These are phyloP conservation scores for Brachylomia viminalis DNA, from an alignment of 2,888 invertebrate species.

Conservation along the genomic window DNA sequence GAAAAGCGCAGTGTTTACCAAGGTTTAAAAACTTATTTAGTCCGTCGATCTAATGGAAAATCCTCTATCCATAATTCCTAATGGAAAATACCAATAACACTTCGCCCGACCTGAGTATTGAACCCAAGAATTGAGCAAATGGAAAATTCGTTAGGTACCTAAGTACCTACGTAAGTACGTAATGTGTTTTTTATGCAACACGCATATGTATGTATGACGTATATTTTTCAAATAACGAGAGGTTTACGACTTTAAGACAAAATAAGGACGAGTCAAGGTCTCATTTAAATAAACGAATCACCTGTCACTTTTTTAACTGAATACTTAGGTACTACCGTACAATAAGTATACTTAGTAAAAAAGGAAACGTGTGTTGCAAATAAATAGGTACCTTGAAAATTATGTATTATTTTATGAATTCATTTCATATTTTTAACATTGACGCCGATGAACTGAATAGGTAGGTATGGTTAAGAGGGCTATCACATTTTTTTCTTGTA, in stretches of 20 bases:
- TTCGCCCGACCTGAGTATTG: no score
- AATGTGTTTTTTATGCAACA: conserved; percentile 26
- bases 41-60: no score
- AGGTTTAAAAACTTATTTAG: no score
- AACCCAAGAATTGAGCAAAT: no score
- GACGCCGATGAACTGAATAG: neutral
- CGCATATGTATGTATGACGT: neutral
- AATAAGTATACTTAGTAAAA: neutral
- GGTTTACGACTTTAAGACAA: conserved; percentile 10
- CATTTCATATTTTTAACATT: conserved; percentile 6
- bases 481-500: no score
- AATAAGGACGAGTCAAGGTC: conserved; percentile 42
- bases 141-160: neutral
- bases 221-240: neutral
- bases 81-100: no score
- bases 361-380: neutral
- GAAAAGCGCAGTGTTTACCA: no score
- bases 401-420: no score
- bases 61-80: no score
- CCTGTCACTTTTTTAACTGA: neutral
- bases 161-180: neutral
- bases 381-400: conserved; percentile 7
- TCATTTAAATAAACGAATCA: conserved; percentile 20
- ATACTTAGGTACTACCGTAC: neutral
- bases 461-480: no score